Evolutionary conservation across 2,888 invertebrate species (phyloP).

Genomic region (Cephus pygmeus): DNA sequence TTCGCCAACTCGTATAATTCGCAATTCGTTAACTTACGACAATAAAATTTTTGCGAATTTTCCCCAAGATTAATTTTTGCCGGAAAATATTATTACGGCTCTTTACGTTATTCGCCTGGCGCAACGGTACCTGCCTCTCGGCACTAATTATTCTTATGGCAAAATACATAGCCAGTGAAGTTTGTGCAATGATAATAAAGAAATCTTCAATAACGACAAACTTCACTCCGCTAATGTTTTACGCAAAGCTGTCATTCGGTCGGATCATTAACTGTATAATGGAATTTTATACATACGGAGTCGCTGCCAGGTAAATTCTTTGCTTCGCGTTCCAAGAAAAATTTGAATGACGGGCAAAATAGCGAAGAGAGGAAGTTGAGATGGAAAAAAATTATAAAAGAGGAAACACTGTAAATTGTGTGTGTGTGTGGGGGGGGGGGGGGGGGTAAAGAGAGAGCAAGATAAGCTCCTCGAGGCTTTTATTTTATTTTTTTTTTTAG

Average conservation of each 20-base stretch:
- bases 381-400: slow-evolving; percentile 9
- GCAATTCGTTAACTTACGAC: too few species aligned
- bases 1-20: too few species aligned
- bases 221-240: neutral
- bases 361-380: neutral
- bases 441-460: neutral
- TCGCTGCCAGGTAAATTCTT: slow-evolving; percentile 9
- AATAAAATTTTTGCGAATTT: too few species aligned
- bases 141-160: too few species aligned
- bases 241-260: neutral
- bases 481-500: neutral
- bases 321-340: slow-evolving; percentile 5
- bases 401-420: too few species aligned
- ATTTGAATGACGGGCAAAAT: neutral
- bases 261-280: neutral
- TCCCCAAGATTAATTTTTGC: too few species aligned
- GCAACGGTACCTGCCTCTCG: too few species aligned
- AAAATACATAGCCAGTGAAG: neutral
- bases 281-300: neutral
- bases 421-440: too few species aligned
- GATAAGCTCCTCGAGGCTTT: neutral
- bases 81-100: too few species aligned
- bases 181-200: neutral
- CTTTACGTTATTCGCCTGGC: too few species aligned
- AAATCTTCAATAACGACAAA: neutral